Base-by-base conservation (phyloP, 1,140 invertebrate genomes). In the Lerema accius region DNA sequence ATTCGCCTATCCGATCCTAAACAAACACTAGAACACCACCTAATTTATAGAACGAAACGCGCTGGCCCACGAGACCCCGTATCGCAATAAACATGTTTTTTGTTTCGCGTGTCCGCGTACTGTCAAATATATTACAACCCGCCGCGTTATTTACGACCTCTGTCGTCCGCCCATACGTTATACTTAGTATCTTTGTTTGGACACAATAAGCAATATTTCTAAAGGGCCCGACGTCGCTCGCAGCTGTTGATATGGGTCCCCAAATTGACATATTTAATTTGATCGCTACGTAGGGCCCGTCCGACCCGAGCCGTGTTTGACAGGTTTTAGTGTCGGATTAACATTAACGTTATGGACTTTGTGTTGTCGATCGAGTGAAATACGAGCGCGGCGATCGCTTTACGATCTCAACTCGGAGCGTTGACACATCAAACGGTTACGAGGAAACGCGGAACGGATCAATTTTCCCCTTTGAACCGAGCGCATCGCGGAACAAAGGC, bases 201-300 rank as follows among this genome's bases (percentile, higher is more conserved):
- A 90, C 88, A 90, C 88, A 90, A 90, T 90, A 89, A 90, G 86
- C 85, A 87, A 90, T 90, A 90, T 90, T 90, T 90, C 86, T 88
- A 89, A 88, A 87, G 84, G 85, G 78, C 77, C 76, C 86, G 87
- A 83, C 85, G 85, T 88, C 86, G 78, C 78, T 81, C 75, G 82
- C 88, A 90, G 88, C 88, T 89, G 88, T 87, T 90, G 88, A 90
- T 90, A 89, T 87, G 86, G 86, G 88, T 90, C 78, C 82, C 81
- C 80, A 86, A 90, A 90, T 90, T 89, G 88, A 90, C 88, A 89
- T 90, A 90, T 90, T 90, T 90, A 90, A 90, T 90, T 90, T 87
- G 86, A 90, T 89, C 84, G 83, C 82, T 69, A 84, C 84, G 78
- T 78, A 80, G 80, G 82, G 76, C 74, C 80, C 71, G 75, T 68